phyloP scores from a whole-genome alignment of 2,888 invertebrate species.

The Limulus polyphemus region DNA sequence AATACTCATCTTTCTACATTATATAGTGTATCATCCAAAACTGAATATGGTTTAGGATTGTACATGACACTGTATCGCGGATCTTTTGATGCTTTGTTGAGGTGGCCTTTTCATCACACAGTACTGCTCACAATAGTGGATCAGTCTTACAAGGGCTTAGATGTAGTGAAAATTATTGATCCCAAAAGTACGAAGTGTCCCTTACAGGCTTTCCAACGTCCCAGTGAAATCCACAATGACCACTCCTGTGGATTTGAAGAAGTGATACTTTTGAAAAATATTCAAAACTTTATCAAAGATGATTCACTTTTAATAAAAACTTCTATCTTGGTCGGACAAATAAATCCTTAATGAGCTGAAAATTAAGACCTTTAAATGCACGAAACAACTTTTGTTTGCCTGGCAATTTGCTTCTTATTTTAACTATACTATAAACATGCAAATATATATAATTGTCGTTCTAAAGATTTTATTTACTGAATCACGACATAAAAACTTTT shows the following conservation, averaged over 20 bases:
- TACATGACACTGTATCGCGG: constrained; percentile 14
- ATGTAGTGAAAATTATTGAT: constrained; percentile 9
- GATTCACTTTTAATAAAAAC: constrained; percentile 6
- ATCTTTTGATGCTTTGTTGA: constrained; percentile 7
- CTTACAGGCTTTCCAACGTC: constrained; percentile 12
- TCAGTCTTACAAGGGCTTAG: background rate
- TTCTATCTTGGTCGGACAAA: background rate
- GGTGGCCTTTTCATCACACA: constrained; percentile 12
- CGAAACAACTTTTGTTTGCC: too few relatives aligned
- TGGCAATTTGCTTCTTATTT: too few relatives aligned
- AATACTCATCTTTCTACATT: constrained; percentile 2
- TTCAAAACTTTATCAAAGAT: constrained; percentile 6
- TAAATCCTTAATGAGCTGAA: background rate
- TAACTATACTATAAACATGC: too few relatives aligned
- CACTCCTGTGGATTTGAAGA: constrained; percentile 16
- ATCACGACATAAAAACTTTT: too few relatives aligned
- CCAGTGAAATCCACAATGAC: constrained; percentile 9
- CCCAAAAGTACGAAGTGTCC: constrained; percentile 14
- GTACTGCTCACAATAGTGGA: constrained; percentile 9
- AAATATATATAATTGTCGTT: too few relatives aligned
- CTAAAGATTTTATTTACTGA: too few relatives aligned
- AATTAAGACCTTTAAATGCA: too few relatives aligned
- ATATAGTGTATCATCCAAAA: background rate
- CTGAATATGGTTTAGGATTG: constrained; percentile 8
- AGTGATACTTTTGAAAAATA: constrained; percentile 6